A percentile compares a stretch with the other conserved stretches of the same genome.
These are phyloP conservation scores for Zosterops hypoxanthus DNA, from an alignment of 2,113 vertebrate genomes.

Conservation along the genomic window DNA sequence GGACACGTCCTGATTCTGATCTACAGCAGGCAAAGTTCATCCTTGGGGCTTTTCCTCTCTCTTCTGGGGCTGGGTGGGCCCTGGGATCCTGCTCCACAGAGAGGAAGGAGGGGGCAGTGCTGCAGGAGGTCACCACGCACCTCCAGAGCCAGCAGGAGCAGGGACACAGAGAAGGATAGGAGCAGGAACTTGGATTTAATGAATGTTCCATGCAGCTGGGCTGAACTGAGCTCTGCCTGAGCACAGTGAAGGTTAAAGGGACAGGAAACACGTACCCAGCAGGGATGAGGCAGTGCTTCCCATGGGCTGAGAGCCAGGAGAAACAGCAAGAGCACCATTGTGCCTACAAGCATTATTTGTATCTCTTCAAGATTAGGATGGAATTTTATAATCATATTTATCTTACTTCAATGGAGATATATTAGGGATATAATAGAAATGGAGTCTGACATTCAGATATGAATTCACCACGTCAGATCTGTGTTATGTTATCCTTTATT, in stretches of 20 bases:
- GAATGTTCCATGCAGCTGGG: accelerated
- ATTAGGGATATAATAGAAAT: background rate
- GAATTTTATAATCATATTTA: background rate
- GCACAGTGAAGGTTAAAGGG: background rate
- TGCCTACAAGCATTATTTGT: background rate
- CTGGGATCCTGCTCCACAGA: background rate
- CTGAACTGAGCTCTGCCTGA: background rate
- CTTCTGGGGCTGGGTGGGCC: background rate
- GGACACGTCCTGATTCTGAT: background rate
- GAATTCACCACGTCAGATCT: background rate
- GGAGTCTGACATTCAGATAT: background rate
- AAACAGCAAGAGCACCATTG: background rate
- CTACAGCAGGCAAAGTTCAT: background rate
- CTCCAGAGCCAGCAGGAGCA: background rate
- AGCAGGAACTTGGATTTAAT: background rate
- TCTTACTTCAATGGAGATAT: background rate
- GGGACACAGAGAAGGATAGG: background rate
- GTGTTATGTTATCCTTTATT: background rate
- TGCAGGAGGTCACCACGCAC: background rate
- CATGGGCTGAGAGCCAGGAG: background rate
- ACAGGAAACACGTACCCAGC: accelerated
- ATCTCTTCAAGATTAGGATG: background rate
- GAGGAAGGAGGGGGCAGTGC: background rate
- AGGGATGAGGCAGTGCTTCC: background rate
- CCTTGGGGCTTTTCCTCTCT: background rate